phyloP scores from a whole-genome alignment of 2,888 invertebrate species.

The Argyresthia albistria region DNA sequence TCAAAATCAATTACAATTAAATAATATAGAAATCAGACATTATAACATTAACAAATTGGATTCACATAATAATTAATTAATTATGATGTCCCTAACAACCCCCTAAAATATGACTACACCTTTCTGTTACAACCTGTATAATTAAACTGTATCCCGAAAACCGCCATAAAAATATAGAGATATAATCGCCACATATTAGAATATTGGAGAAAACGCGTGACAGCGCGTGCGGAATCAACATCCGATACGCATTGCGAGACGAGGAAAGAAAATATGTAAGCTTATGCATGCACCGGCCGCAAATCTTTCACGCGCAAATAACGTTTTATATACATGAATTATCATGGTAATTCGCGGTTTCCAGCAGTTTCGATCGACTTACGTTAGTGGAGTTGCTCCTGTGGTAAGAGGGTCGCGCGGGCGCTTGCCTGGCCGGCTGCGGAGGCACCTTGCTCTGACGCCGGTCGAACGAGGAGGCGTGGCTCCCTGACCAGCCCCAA shows the following conservation, averaged over 20 bases:
- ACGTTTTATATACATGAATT: neutral
- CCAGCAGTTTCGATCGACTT: constrained; percentile 21
- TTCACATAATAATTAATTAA: no score
- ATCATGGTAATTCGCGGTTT: constrained; percentile 12
- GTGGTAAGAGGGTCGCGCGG: constrained; percentile 43
- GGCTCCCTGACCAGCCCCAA: constrained; percentile 68
- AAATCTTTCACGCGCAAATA: constrained; percentile 25
- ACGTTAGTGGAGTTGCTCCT: constrained; percentile 49
- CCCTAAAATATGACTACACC: no score
- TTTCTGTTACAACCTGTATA: no score
- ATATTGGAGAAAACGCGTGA: constrained; percentile 29
- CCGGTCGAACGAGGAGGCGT: constrained; percentile 65
- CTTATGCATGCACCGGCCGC: constrained; percentile 16
- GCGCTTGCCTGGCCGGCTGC: constrained; percentile 55
- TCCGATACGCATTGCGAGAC: constrained; percentile 53
- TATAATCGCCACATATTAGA: constrained; percentile 8
- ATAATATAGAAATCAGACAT: no score
- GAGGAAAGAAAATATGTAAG: constrained; percentile 32
- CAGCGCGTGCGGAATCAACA: constrained; percentile 46
- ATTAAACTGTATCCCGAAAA: no score
- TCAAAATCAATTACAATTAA: no score
- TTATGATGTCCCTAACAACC: no score
- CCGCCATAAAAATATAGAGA: constrained; percentile 12
- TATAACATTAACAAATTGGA: no score
- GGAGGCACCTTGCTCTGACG: constrained; percentile 61